Evolutionary conservation across 2,797 vertebrate species (phyloP), one percentile per base, ranked within the genome.

Genomic region (Apodemus agrarius): DNA sequence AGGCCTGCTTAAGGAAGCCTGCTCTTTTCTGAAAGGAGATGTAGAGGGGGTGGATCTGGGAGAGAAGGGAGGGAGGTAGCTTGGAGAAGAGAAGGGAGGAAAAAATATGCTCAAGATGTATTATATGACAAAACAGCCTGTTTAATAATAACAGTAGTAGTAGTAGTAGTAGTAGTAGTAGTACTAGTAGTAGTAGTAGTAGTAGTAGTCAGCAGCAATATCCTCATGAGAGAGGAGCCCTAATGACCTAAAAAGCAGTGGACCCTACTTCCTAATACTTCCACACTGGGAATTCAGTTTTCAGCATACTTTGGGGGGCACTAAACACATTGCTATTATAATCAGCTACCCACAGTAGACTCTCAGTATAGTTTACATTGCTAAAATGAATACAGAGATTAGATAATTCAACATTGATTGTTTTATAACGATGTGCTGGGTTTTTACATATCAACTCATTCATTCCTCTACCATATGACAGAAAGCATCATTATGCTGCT

Each of bases 381-480:
- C 67, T 83, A 83, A 95, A 91, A 74, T 59, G 17, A 96, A 57
- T 93, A 31, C 49, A n/a, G 11, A 80, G 24, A 7, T 65, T 63
- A 72, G 85, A 49, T 22, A 74, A 92, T 74, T 83, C 69, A 59
- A 49, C 16, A 40, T 52, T 3, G 84, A 21, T 0, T 74, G 59
- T 89, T 84, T 94, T 84, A 65, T 65, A 37, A 13, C 90, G 7
- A n/a, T 52, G 31, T 86, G 21, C 84, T 52, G n/a, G 31, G 29
- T 85, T 57, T 90, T 87, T 34, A 86, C 26, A 82, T 63, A 82
- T 78, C 49, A 81, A 83, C 40, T 87, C 63, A 83, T 90, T 61
- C 57, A 74, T 72, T 95, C 61, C 43, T 83, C 61, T 65, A 67
- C 46, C 37, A 4, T 67, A 65, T 16, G 19, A 43, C 8, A 78